phyloP scores from a whole-genome alignment of 2,888 invertebrate species.

The Antheraea yamamai region DNA sequence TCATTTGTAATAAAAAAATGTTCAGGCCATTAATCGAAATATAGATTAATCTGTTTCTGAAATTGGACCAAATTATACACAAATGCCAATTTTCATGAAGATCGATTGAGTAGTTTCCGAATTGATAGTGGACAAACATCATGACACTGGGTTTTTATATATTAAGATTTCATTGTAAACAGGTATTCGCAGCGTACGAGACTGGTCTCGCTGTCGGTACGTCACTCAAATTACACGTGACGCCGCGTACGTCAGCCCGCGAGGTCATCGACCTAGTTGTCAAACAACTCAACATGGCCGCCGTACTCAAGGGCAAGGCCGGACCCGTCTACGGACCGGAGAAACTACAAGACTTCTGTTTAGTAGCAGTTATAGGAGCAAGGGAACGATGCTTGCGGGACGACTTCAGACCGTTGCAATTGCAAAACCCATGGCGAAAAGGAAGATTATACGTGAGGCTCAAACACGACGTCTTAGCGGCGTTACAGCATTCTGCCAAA shows the following conservation, averaged over 20 bases:
- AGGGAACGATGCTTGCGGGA: slow-evolving; percentile 96
- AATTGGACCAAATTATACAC: too few species aligned
- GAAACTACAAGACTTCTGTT: slow-evolving; percentile 93
- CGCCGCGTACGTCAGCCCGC: slow-evolving; percentile 94
- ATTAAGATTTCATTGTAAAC: slow-evolving; percentile 69
- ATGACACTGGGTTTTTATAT: too few species aligned
- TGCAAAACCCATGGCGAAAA: slow-evolving; percentile 98
- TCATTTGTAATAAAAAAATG: too few species aligned
- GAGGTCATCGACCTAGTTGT: slow-evolving; percentile 98
- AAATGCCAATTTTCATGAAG: too few species aligned
- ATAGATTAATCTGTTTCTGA: too few species aligned
- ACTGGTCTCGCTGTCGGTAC: slow-evolving; percentile 96
- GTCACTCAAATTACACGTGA: slow-evolving; percentile 96
- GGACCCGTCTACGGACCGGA: slow-evolving; percentile 93
- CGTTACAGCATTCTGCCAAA: slow-evolving; percentile 93
- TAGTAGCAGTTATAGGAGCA: slow-evolving; percentile 97
- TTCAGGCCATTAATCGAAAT: too few species aligned
- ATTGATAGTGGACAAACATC: too few species aligned
- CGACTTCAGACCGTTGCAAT: slow-evolving; percentile 95
- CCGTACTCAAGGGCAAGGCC: slow-evolving; percentile 90
- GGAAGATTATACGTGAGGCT: slow-evolving; percentile 95
- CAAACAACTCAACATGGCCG: slow-evolving; percentile 97
- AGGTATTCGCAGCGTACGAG: slow-evolving; percentile 98
- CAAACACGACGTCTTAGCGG: slow-evolving; percentile 94
- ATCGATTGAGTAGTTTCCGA: too few species aligned